These are phyloP conservation scores for Cichladusa arquata DNA, from an alignment of 2,113 vertebrate genomes.

Conservation along the genomic window DNA sequence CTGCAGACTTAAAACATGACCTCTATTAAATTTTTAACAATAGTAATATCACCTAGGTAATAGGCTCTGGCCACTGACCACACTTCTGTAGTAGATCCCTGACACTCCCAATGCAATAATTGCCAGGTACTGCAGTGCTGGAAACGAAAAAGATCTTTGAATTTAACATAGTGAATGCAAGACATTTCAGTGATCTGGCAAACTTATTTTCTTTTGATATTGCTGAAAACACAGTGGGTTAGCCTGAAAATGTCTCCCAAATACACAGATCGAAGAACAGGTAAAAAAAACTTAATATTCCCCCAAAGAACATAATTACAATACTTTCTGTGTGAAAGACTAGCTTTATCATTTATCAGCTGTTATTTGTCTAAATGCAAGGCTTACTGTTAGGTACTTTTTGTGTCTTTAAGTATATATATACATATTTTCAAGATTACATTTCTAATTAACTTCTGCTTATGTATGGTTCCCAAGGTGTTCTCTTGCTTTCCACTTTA, in stretches of 20 bases:
- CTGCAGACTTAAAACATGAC: background rate
- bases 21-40: background rate
- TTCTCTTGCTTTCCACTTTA: background rate
- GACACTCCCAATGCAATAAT: background rate
- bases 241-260: background rate
- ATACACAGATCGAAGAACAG: background rate
- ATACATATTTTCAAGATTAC: background rate
- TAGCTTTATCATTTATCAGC: background rate
- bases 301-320: background rate
- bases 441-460: background rate
- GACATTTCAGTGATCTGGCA: background rate
- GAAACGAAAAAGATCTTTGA: background rate
- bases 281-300: background rate
- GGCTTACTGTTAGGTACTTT: background rate
- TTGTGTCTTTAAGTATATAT: background rate
- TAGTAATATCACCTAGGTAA: background rate
- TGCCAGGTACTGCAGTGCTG: background rate
- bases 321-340: background rate
- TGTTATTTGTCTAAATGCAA: background rate
- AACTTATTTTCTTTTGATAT: background rate
- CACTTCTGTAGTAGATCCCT: background rate
- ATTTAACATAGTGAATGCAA: background rate
- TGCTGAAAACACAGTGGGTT: background rate
- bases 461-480: background rate
- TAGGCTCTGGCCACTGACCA: background rate